Evolutionary conservation across 2,113 vertebrate species (phyloP).

Genomic region (Myanophis thanlyinensis): DNA sequence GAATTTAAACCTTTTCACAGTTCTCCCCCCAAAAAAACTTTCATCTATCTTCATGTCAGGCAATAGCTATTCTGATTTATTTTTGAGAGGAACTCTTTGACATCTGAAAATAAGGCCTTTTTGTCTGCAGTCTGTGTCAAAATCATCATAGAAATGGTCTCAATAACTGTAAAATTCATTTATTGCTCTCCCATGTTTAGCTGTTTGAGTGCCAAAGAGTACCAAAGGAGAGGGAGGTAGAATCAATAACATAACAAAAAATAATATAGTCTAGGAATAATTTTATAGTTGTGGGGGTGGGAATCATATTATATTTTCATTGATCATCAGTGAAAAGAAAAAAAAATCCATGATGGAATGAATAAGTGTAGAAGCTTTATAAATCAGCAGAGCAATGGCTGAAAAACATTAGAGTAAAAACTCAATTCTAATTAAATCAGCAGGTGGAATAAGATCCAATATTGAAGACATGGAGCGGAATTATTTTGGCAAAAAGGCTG

Average conservation of each 20-base stretch:
- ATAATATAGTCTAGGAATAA: background rate
- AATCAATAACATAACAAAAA: background rate
- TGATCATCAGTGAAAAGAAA: background rate
- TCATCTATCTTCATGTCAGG: background rate
- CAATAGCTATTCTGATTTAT: background rate
- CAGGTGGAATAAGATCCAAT: background rate
- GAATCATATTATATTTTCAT: background rate
- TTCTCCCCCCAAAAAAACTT: background rate
- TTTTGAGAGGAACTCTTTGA: background rate
- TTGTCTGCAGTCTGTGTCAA: background rate
- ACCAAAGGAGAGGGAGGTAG: background rate
- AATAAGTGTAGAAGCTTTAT: background rate
- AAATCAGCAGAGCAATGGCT: background rate
- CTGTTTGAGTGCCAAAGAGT: background rate
- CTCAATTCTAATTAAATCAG: background rate
- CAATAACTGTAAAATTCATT: background rate
- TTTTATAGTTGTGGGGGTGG: background rate
- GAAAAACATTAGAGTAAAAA: background rate
- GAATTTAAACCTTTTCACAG: background rate
- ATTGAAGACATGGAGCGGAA: background rate
- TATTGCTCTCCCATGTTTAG: background rate
- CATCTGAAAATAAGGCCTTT: background rate
- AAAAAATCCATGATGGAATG: background rate
- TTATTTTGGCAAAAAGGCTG: background rate
- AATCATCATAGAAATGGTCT: background rate